Conservation (phyloP, 2,797 vertebrate genomes). For the Sebastolobus altivelis region DNA sequence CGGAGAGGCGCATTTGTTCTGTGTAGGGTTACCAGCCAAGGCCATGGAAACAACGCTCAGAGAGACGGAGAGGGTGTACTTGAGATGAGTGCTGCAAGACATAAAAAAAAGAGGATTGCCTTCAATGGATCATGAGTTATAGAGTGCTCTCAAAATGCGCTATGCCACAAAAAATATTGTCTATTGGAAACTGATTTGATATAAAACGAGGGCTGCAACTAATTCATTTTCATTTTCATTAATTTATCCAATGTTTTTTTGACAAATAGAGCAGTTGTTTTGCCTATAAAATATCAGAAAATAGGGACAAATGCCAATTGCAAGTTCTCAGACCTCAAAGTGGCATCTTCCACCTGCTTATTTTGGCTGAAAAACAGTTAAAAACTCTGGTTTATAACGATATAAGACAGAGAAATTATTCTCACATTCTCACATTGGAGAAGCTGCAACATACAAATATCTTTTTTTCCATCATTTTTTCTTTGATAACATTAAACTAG, state of each 20-base stretch:
- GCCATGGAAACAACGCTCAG: conserved; percentile 28
- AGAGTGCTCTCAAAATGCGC: conserved; percentile 2
- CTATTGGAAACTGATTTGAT: conserved; percentile 3
- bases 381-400: background rate
- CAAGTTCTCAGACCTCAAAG: background rate
- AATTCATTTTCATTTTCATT: background rate
- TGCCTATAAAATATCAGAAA: background rate
- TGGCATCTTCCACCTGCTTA: background rate
- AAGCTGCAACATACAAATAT: background rate
- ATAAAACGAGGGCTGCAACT: background rate
- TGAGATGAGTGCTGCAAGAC: conserved; percentile 32
- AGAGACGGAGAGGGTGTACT: conserved; percentile 40
- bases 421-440: background rate
- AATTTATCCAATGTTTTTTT: background rate
- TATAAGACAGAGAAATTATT: background rate
- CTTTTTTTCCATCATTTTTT: rapidly evolving
- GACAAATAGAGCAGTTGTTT: background rate
- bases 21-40: conserved; percentile 50
- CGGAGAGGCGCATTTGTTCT: conserved; percentile 35
- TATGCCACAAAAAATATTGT: background rate
- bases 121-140: conserved; percentile 22
- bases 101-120: conserved; percentile 31
- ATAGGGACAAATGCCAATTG: background rate
- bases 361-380: background rate
- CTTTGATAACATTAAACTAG: background rate